Conservation (phyloP, 2,113 vertebrate species). For the Aphelocoma coerulescens region DNA sequence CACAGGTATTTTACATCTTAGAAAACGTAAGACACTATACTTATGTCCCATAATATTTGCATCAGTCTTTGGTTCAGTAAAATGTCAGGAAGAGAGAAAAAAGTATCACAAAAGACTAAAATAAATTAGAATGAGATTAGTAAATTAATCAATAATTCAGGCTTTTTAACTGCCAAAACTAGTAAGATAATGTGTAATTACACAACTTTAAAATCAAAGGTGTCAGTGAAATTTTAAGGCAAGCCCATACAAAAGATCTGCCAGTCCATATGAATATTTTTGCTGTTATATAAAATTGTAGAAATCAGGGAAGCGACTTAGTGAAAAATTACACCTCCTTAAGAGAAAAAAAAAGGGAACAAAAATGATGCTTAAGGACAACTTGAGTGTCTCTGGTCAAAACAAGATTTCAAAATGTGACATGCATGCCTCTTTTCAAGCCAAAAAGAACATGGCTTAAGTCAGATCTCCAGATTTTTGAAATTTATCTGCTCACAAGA, state of each 20-base stretch:
- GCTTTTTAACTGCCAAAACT: neutral
- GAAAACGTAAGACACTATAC: neutral
- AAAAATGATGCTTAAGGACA: neutral
- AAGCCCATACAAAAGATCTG: neutral
- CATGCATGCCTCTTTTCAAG: fast-evolving
- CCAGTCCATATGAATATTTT: neutral
- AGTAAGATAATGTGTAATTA: neutral
- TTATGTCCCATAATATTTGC: neutral
- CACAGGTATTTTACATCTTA: neutral
- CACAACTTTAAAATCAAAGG: neutral
- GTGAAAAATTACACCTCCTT: neutral
- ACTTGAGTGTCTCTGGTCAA: neutral
- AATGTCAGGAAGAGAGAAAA: neutral
- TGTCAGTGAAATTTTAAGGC: neutral
- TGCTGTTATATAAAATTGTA: neutral
- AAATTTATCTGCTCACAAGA: neutral
- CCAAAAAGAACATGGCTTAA: neutral
- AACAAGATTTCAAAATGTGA: neutral
- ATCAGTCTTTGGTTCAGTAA: neutral
- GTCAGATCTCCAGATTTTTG: neutral
- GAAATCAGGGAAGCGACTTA: neutral
- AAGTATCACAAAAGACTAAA: neutral
- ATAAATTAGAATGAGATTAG: neutral
- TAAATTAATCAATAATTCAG: neutral
- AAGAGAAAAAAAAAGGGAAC: neutral